Percentiles rank a stretch among this genome's conserved stretches.
phyloP scores from a whole-genome alignment of 1,140 invertebrate species.

The Paraescarpia echinospica region DNA sequence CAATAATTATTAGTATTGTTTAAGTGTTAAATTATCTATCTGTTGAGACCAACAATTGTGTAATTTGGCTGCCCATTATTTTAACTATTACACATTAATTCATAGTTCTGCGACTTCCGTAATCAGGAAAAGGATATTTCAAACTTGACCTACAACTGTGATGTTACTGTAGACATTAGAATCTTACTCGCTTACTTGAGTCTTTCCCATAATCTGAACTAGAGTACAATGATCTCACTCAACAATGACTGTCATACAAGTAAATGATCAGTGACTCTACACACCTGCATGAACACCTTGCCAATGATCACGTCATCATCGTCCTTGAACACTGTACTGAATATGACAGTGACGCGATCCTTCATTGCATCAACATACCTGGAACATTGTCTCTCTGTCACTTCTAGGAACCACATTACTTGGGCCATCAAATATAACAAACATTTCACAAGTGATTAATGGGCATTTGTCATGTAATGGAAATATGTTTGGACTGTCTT shows the following conservation, averaged over 20 bases:
- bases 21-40: too few relatives aligned
- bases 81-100: neutral
- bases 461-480: too few relatives aligned
- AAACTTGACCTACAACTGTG: neutral
- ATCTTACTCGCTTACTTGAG: too few relatives aligned
- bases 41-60: neutral
- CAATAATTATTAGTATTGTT: neutral
- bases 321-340: constrained; percentile 97
- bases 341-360: constrained; percentile 98
- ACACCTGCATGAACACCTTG: constrained; percentile 91
- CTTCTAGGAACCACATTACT: neutral
- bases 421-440: too few relatives aligned
- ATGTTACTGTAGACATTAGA: neutral
- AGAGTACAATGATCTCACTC: neutral
- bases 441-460: too few relatives aligned
- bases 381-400: constrained; percentile 34
- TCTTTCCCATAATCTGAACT: neutral
- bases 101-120: neutral
- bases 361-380: constrained; percentile 98
- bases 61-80: neutral
- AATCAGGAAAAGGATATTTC: neutral
- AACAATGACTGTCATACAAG: neutral
- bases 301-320: constrained; percentile 98
- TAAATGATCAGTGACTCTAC: neutral
- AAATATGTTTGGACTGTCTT: too few relatives aligned